These are phyloP conservation scores for Lerema accius DNA, from an alignment of 1,140 invertebrate genomes.

Conservation along the genomic window DNA sequence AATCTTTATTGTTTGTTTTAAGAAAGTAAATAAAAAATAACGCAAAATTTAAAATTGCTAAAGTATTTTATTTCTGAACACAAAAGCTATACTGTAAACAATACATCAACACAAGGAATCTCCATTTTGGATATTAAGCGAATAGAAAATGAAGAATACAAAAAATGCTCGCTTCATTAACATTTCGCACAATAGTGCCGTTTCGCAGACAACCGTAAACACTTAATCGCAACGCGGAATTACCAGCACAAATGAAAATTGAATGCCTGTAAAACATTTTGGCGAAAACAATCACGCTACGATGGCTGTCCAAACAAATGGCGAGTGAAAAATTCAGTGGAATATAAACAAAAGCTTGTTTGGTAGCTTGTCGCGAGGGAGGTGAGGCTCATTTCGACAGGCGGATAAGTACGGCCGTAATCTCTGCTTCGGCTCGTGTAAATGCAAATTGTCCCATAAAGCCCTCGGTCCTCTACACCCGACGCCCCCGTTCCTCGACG, in stretches of 20 bases:
- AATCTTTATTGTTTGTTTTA: no score
- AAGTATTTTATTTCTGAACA: conserved; percentile 32
- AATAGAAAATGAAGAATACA: not conserved
- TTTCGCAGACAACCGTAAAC: conserved; percentile 13
- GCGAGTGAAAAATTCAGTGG: conserved; percentile 69
- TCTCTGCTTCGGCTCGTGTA: conserved; percentile 79
- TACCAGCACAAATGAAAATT: conserved; percentile 24
- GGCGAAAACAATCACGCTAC: conserved; percentile 56
- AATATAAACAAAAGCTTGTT: conserved; percentile 79
- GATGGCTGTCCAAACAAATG: conserved; percentile 73
- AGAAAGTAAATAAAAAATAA: conserved; percentile 6
- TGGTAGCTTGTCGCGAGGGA: conserved; percentile 60
- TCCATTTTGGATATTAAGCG: not conserved
- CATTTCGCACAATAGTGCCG: conserved; percentile 8
- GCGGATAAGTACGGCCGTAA: conserved; percentile 78
- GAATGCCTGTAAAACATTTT: conserved; percentile 50
- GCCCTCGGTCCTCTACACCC: conserved; percentile 54
- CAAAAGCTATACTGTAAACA: conserved; percentile 41
- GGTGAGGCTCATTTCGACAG: conserved; percentile 70
- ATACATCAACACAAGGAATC: conserved; percentile 4
- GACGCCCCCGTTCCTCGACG: conserved; percentile 38
- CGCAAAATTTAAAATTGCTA: not conserved
- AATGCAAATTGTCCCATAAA: conserved; percentile 82
- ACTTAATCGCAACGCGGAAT: conserved; percentile 23
- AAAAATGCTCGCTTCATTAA: conserved; percentile 7